phyloP scores from a whole-genome alignment of 2,888 invertebrate species.

The Sinhomidia bicolor region DNA sequence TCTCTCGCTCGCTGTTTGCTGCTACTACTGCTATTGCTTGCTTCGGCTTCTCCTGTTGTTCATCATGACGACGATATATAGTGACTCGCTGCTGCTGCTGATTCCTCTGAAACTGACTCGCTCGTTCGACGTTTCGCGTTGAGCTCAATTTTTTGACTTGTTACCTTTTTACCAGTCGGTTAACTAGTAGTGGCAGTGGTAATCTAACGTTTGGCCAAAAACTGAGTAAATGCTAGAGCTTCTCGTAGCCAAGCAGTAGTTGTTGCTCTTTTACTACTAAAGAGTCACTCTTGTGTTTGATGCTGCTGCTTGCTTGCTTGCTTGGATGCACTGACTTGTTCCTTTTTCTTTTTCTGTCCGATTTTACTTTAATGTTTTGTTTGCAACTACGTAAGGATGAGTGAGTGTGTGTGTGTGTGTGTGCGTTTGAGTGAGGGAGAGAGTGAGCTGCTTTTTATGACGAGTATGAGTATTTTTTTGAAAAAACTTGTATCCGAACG shows the following conservation, averaged over 20 bases:
- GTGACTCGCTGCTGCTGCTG: conserved; percentile 28
- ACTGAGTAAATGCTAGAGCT: conserved; percentile 54
- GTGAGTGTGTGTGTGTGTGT: conserved; percentile 1
- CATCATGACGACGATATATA: conserved; percentile 23
- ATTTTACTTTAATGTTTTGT: not conserved
- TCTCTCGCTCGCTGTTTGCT: not conserved
- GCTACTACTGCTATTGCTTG: not conserved
- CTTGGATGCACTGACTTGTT: conserved; percentile 41
- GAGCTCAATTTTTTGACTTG: conserved; percentile 55
- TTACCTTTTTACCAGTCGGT: conserved; percentile 41
- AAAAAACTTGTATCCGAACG: conserved; percentile 28
- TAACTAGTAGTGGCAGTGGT: not conserved
- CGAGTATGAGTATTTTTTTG: conserved; percentile 19
- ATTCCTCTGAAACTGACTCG: conserved; percentile 30
- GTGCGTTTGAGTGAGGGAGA: conserved; percentile 34
- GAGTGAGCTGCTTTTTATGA: conserved; percentile 7
- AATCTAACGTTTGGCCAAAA: conserved; percentile 12
- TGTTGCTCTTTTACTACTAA: conserved; percentile 38
- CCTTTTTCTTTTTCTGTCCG: no score
- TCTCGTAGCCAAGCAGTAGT: not conserved
- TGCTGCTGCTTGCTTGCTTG: conserved; percentile 4
- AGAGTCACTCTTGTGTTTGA: conserved; percentile 1
- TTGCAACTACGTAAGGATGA: conserved; percentile 3
- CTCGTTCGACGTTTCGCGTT: conserved; percentile 37
- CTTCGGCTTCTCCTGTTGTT: not conserved